Evolutionary conservation across 2,888 invertebrate genomes (phyloP), one percentile per base, ranked within the genome.

Genomic region (Drosophila robusta): DNA sequence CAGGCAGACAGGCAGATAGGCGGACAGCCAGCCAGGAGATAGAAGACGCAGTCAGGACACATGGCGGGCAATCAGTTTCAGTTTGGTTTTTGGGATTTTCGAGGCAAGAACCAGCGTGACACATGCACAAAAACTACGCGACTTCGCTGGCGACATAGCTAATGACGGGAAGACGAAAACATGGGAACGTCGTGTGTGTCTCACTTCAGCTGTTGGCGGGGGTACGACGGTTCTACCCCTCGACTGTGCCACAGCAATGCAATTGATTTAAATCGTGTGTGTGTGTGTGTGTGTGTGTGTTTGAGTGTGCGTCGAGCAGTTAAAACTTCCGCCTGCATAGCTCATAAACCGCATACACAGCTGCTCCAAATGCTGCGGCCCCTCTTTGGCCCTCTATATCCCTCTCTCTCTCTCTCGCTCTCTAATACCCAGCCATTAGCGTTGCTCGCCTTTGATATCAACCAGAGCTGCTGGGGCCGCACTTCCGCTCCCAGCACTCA

Each of bases 291-390:
- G 29, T 61, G 38, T 57, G 51, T 47, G 39, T 66, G 58, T 58
- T 41, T 41, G 51, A 49, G 63, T 54, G 45, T 54, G 49, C 16
- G 41, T 47, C 55, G 55, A 57, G 70, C 67, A 76, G 75, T 69
- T 82, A 78, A 85, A 83, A 85, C 85, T 83, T 85, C 82, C 85
- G 85, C 76, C 80, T 56, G 66, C 76, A 74, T 80, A 72, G 72
- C 68, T 81, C 78, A 66, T 71, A 75, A 78, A 70, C 82, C 78
- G 78, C 82, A 79, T 66, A 56, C 70, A 71, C 76, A 82, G 78
- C 75, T 75, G 75, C 72, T 69, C 70, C 75, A 71, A 79, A 77
- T 68, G 68, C 64, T 70, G 63, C 63, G 65, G 60, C 65, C 44
- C 47, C 42, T 54, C 44, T 22, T 22, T 24, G 9, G n/a, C n/a